Base-by-base conservation (phyloP, 2,888 invertebrate species). In the Acanthacorydalis orientalis region DNA sequence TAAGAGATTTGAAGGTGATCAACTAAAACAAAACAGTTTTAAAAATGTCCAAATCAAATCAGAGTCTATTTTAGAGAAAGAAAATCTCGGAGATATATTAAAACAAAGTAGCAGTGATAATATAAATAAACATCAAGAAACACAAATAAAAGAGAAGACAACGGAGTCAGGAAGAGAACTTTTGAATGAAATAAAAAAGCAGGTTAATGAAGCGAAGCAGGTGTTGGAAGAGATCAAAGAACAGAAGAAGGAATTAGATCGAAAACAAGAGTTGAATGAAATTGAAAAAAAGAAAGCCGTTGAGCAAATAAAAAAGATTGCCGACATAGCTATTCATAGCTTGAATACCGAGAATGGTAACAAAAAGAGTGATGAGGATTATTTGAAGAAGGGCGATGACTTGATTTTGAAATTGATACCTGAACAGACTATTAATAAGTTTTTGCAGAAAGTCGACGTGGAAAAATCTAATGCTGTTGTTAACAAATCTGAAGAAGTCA, bases 151-250 rank as follows among this genome's bases (percentile, higher is more conserved):
- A 39, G 54, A 58, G 14, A 58, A 57, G 42, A 59, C 63, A 37
- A 53, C 57, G 6, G 59, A 61, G 50, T 55, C 61, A 8, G 56
- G 54, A 1, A 37, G 43, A 34, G 67, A 73, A 53, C 59, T 80
- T 9, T 67, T 78, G 33, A 74, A 77, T 15, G 77, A 80, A 61
- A 74, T 78, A 57, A 78, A 83, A 53, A 77, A 78, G 49, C 70
- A 77, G 59, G 78, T 82, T 33, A 72, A 78, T 54, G 77, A 82
- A 57, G 79, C 81, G 55, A 77, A 78, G 54, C 70, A 77, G 57
- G 68, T 80, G 49, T 59, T 80, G 42, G 66, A 75, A 51, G 74
- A 78, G 58, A 65, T 80, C 16, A 70, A 74, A 48, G 70, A 75
- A 52, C 73, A 74, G 6, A 70, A 73, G 49, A 61, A 70, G 51